These are phyloP conservation scores for Pristis pectinata DNA, from an alignment of 2,797 vertebrate species.

Conservation along the genomic window DNA sequence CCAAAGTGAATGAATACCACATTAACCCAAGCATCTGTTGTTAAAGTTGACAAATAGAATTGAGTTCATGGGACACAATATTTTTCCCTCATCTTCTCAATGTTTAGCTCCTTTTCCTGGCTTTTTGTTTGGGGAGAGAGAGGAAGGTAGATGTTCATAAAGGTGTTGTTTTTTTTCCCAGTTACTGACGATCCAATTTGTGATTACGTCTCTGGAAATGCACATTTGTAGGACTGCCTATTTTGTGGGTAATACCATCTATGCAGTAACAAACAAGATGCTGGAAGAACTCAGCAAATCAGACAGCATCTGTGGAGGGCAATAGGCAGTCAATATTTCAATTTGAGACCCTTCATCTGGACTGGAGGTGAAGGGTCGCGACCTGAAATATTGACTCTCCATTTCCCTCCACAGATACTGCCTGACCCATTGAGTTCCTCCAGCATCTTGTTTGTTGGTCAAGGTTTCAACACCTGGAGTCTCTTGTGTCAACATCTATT, in stretches of 20 bases:
- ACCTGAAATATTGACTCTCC: too few species aligned
- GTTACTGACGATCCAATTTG: background rate
- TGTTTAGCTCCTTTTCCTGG: background rate
- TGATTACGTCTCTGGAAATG: background rate
- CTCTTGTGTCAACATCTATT: too few species aligned
- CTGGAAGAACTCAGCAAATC: too few species aligned
- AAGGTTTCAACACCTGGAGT: too few species aligned
- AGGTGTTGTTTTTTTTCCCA: background rate
- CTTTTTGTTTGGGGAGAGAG: background rate
- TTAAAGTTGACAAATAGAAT: background rate
- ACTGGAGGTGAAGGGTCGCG: too few species aligned
- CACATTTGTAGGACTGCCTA: background rate
- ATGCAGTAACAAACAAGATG: too few species aligned
- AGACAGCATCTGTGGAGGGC: too few species aligned
- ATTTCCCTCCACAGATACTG: too few species aligned
- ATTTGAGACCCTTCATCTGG: too few species aligned
- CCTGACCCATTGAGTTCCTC: too few species aligned
- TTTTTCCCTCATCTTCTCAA: background rate
- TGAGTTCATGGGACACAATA: background rate
- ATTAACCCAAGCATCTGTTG: background rate
- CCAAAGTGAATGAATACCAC: background rate
- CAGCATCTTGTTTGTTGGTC: too few species aligned
- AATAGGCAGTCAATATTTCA: too few species aligned
- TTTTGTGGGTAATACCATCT: background rate
- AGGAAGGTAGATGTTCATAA: background rate